Evolutionary conservation across 1,140 invertebrate genomes (phyloP).

Genomic region (Hirudo medicinalis): DNA sequence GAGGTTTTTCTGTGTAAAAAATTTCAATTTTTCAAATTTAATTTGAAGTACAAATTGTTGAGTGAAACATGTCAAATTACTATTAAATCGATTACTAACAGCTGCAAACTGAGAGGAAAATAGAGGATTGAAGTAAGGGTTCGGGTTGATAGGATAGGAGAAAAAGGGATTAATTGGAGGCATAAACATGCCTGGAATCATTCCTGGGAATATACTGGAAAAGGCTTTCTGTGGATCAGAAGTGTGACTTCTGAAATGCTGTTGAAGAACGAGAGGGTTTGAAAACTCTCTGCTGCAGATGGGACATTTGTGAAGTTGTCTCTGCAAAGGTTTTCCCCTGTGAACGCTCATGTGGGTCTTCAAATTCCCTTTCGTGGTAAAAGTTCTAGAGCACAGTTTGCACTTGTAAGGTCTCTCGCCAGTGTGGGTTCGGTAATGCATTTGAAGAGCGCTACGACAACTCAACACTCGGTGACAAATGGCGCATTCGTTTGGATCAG

Average conservation of each 20-base stretch:
- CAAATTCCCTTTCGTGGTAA: conserved; percentile 93
- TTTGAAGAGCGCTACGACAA: conserved; percentile 88
- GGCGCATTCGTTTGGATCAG: conserved; percentile 91
- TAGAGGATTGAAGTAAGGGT: not conserved
- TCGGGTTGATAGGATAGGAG: conserved; percentile 2
- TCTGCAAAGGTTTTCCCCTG: conserved; percentile 59
- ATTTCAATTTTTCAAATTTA: not conserved
- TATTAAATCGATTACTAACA: not conserved
- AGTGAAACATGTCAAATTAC: not conserved
- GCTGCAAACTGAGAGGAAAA: not conserved
- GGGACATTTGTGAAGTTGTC: conserved; percentile 87
- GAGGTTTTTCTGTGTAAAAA: not conserved
- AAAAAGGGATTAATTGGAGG: conserved; percentile 7
- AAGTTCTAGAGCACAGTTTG: conserved; percentile 58
- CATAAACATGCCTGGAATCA: conserved; percentile 10
- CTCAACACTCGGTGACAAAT: conserved; percentile 90
- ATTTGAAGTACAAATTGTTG: not conserved
- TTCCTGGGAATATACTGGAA: not conserved
- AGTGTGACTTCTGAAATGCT: conserved; percentile 73
- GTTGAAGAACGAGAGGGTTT: conserved; percentile 79
- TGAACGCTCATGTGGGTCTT: conserved; percentile 97
- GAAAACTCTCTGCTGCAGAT: conserved; percentile 96
- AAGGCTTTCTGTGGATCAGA: conserved; percentile 52
- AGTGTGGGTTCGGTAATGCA: conserved; percentile 95
- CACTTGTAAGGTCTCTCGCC: conserved; percentile 94